Percentiles rank a stretch among this genome's conserved stretches.
These are phyloP conservation scores for Chrysolina oricalcia DNA, from an alignment of 2,888 invertebrate species.

Conservation along the genomic window DNA sequence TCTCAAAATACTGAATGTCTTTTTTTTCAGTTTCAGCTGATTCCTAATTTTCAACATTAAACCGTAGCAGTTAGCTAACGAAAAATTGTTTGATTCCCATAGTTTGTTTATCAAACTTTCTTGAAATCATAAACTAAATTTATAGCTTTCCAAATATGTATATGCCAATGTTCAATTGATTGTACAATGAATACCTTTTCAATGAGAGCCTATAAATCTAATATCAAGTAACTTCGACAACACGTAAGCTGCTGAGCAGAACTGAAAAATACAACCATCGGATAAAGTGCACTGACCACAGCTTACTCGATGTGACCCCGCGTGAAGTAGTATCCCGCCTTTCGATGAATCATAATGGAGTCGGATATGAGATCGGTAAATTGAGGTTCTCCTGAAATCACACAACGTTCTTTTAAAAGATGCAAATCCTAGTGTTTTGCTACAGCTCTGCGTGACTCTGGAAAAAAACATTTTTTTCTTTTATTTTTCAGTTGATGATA, in stretches of 20 bases:
- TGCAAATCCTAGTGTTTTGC: background rate
- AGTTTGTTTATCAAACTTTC: no score
- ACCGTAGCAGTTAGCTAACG: no score
- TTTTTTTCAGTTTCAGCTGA: no score
- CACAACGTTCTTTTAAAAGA: background rate
- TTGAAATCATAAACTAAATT: no score
- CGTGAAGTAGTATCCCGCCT: conserved; percentile 36
- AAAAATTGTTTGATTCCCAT: no score
- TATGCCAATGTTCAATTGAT: no score
- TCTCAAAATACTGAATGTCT: no score
- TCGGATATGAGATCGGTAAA: background rate
- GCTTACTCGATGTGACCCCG: conserved; percentile 48
- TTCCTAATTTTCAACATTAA: no score
- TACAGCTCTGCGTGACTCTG: background rate
- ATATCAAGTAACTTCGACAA: conserved; percentile 34
- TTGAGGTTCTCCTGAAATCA: background rate
- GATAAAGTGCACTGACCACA: conserved; percentile 53
- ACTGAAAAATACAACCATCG: conserved; percentile 43
- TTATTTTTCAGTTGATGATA: no score
- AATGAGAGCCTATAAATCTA: background rate
- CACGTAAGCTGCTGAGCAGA: conserved; percentile 32
- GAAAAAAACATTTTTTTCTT: background rate
- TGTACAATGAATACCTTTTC: no score
- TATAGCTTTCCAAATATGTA: no score
- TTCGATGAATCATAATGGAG: conserved; percentile 29